phyloP scores from a whole-genome alignment of 2,888 invertebrate species.

The Altica lythri region DNA sequence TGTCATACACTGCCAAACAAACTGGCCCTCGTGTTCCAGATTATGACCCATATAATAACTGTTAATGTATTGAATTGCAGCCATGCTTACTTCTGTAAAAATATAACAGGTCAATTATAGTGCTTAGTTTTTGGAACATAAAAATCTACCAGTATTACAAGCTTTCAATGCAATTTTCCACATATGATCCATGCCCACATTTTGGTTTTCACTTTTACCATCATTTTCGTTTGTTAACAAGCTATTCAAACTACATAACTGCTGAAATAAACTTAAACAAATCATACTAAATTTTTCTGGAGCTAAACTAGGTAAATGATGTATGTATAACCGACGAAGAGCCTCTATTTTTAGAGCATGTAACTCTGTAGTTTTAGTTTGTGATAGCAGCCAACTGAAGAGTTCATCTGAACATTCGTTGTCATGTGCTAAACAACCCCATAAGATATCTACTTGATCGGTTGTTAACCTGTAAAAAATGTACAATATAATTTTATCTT shows the following conservation, averaged over 20 bases:
- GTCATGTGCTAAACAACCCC: constrained; percentile 89
- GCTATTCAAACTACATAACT: constrained; percentile 84
- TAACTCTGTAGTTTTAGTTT: constrained; percentile 89
- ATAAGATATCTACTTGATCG: constrained; percentile 88
- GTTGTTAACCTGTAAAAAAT: constrained; percentile 66
- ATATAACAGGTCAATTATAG: no score
- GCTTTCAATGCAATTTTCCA: constrained; percentile 94
- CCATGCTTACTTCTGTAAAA: constrained; percentile 81
- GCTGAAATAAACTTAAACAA: constrained; percentile 88
- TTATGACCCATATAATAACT: constrained; percentile 93
- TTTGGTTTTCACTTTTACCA: constrained; percentile 58
- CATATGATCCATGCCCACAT: constrained; percentile 88
- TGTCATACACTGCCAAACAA: constrained; percentile 92
- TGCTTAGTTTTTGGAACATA: no score
- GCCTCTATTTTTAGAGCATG: constrained; percentile 90
- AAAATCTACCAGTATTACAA: constrained; percentile 70
- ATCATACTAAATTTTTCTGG: constrained; percentile 92
- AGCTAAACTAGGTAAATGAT: constrained; percentile 85
- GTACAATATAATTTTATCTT: not conserved
- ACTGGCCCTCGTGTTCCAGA: constrained; percentile 88
- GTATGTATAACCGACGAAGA: constrained; percentile 82
- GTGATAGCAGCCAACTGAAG: constrained; percentile 90
- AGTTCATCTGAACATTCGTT: constrained; percentile 87
- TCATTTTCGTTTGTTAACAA: constrained; percentile 71
- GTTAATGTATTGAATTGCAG: constrained; percentile 92